phyloP scores from a whole-genome alignment of 2,888 invertebrate genomes.

The Scotopteryx bipunctaria region DNA sequence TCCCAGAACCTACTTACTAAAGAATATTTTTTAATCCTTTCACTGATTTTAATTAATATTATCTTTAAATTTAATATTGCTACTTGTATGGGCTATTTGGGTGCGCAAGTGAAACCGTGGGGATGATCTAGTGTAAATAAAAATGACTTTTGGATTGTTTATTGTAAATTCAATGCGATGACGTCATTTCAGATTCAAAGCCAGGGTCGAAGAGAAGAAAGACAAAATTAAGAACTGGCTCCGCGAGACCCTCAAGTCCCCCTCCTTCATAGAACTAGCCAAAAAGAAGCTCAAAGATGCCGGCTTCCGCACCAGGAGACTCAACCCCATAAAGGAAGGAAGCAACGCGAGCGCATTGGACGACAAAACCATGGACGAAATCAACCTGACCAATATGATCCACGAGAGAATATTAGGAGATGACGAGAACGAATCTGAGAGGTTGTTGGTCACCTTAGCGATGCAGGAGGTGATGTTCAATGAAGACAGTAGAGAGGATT shows the following conservation, averaged over 20 bases:
- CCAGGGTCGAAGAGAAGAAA: slow-evolving; percentile 70
- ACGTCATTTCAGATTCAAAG: slow-evolving; percentile 60
- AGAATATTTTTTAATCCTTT: too few species aligned
- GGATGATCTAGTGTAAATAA: too few species aligned
- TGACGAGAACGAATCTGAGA: slow-evolving; percentile 60
- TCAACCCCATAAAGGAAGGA: slow-evolving; percentile 20
- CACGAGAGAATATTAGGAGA: slow-evolving; percentile 62
- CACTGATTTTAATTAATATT: too few species aligned
- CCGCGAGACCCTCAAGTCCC: slow-evolving; percentile 66
- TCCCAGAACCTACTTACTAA: too few species aligned
- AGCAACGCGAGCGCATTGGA: slow-evolving; percentile 47
- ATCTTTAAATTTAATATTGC: too few species aligned
- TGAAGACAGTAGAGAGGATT: slow-evolving; percentile 28
- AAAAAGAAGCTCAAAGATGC: slow-evolving; percentile 66
- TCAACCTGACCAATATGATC: slow-evolving; percentile 67
- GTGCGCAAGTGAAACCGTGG: too few species aligned
- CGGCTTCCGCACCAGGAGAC: slow-evolving; percentile 46
- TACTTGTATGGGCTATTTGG: too few species aligned
- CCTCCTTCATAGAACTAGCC: slow-evolving; percentile 65
- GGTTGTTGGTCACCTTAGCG: slow-evolving; percentile 61
- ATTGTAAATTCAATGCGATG: background rate
- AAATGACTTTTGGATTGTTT: background rate
- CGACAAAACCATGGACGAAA: slow-evolving; percentile 64
- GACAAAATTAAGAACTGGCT: slow-evolving; percentile 74
- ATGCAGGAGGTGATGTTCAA: slow-evolving; percentile 61